A percentile compares a stretch with the other conserved stretches of the same genome.
These are phyloP conservation scores for Notothenia rossii DNA, from an alignment of 2,113 vertebrate species.

Conservation along the genomic window DNA sequence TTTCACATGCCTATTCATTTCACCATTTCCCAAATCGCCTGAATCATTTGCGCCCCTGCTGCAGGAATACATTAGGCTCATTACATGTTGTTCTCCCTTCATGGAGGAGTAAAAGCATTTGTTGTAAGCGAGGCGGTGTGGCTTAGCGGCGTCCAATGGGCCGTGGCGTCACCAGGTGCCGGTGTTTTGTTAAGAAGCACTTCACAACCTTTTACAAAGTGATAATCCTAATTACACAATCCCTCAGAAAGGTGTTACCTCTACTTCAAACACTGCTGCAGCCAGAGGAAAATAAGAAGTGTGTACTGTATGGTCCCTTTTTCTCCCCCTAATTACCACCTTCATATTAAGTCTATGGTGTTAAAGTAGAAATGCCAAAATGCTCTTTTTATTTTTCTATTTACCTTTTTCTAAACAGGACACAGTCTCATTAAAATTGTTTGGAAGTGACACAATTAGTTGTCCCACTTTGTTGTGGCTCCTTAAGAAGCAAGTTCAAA, in stretches of 20 bases:
- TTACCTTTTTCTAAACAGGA: too few relatives aligned
- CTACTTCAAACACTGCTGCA: conserved; percentile 53
- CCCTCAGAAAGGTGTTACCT: conserved; percentile 67
- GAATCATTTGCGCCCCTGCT: conserved; percentile 23
- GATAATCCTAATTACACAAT: conserved; percentile 77
- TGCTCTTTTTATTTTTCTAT: not conserved
- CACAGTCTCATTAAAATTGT: too few relatives aligned
- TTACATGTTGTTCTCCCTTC: conserved; percentile 36
- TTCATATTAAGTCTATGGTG: conserved; percentile 54
- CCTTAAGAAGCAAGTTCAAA: too few relatives aligned
- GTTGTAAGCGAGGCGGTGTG: conserved; percentile 54
- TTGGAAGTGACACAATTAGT: too few relatives aligned
- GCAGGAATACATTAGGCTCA: conserved; percentile 47
- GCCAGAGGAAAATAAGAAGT: conserved; percentile 46
- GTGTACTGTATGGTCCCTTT: conserved; percentile 60
- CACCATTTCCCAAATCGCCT: conserved; percentile 24
- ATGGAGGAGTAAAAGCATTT: conserved; percentile 52
- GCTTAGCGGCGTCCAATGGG: conserved; percentile 69
- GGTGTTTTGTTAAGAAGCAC: conserved; percentile 74
- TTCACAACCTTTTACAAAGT: conserved; percentile 75
- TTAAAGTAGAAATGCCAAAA: conserved; percentile 43
- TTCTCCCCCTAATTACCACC: conserved; percentile 58
- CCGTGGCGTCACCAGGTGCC: conserved; percentile 76
- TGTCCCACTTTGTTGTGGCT: too few relatives aligned
- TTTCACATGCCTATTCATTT: conserved; percentile 44